These are phyloP conservation scores for Eulithis testata DNA, from an alignment of 2,888 invertebrate species.

Conservation along the genomic window DNA sequence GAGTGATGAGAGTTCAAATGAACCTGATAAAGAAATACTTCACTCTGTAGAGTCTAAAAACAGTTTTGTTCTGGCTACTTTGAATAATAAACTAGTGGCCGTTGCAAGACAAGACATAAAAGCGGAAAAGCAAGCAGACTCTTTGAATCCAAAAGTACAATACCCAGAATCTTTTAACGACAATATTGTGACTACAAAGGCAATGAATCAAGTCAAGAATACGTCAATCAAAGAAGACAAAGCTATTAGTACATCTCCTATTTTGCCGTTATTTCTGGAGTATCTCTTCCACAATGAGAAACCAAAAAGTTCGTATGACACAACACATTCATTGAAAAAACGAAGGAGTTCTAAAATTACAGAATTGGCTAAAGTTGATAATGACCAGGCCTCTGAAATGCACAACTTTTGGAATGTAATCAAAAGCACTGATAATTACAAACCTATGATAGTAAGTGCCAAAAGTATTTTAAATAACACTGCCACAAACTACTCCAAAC, in stretches of 20 bases:
- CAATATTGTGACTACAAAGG: conserved; percentile 8
- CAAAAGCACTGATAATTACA: conserved; percentile 37
- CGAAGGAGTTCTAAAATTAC: conserved; percentile 39
- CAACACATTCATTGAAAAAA: conserved; percentile 30
- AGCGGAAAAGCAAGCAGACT: conserved; percentile 1
- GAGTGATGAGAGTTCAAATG: conserved; percentile 46
- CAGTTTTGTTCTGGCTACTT: conserved; percentile 20
- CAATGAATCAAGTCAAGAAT: conserved; percentile 3
- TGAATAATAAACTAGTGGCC: conserved; percentile 29
- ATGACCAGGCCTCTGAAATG: conserved; percentile 19
- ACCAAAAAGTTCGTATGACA: conserved; percentile 33
- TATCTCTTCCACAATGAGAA: conserved; percentile 57
- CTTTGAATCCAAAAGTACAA: conserved; percentile 6
- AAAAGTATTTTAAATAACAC: conserved; percentile 43
- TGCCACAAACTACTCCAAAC: conserved; percentile 8
- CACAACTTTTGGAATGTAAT: conserved; percentile 29
- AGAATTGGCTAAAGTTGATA: conserved; percentile 23
- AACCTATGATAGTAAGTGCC: conserved; percentile 49
- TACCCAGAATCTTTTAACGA: background rate
- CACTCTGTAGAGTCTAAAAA: conserved; percentile 59
- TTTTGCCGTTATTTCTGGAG: conserved; percentile 63
- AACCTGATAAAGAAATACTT: conserved; percentile 52
- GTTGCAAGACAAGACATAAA: background rate
- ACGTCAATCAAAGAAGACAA: conserved; percentile 7
- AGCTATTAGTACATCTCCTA: conserved; percentile 35